Evolutionary conservation across 1,140 invertebrate genomes (phyloP).

Genomic region (Drosophila yakuba): DNA sequence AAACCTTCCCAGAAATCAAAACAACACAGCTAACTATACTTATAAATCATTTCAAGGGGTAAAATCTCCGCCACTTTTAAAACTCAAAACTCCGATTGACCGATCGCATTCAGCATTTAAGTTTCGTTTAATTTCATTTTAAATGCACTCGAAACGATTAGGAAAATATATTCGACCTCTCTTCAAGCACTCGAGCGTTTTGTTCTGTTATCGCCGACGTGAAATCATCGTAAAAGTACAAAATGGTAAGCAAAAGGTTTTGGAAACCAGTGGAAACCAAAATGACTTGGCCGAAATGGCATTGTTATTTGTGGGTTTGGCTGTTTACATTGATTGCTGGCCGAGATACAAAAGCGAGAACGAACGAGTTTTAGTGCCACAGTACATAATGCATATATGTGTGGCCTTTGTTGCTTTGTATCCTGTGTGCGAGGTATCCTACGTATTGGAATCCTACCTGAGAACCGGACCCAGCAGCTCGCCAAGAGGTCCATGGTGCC

Average conservation of each 20-base stretch:
- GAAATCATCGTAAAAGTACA: slow-evolving; percentile 53
- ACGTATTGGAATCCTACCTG: slow-evolving; percentile 29
- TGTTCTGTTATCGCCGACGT: slow-evolving; percentile 48
- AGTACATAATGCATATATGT: slow-evolving; percentile 14
- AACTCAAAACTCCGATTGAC: slow-evolving; percentile 5
- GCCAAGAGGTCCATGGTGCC: slow-evolving; percentile 39
- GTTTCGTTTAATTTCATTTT: slow-evolving; percentile 55
- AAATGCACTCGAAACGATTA: slow-evolving; percentile 58
- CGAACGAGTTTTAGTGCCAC: slow-evolving; percentile 30
- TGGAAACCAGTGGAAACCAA: slow-evolving; percentile 26
- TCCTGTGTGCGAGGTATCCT: slow-evolving; percentile 17
- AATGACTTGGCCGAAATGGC: slow-evolving; percentile 64
- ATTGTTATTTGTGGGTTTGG: slow-evolving; percentile 32
- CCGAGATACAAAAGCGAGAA: slow-evolving; percentile 40
- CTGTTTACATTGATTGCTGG: slow-evolving; percentile 63
- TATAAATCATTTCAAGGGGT: slow-evolving; percentile 1
- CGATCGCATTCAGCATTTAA: slow-evolving; percentile 1
- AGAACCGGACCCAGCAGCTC: slow-evolving; percentile 1
- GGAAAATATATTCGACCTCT: slow-evolving; percentile 18
- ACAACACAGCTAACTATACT: slow-evolving; percentile 1
- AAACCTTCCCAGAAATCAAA: slow-evolving; percentile 8
- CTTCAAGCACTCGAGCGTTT: slow-evolving; percentile 37
- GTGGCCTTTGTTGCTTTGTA: slow-evolving; percentile 15
- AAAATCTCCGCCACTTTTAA: slow-evolving; percentile 6
- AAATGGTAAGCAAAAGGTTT: slow-evolving; percentile 54